A percentile compares a stretch with the other conserved stretches of the same genome.
Evolutionary conservation across 2,797 vertebrate species (phyloP).

Genomic region (Lacerta bilineata): DNA sequence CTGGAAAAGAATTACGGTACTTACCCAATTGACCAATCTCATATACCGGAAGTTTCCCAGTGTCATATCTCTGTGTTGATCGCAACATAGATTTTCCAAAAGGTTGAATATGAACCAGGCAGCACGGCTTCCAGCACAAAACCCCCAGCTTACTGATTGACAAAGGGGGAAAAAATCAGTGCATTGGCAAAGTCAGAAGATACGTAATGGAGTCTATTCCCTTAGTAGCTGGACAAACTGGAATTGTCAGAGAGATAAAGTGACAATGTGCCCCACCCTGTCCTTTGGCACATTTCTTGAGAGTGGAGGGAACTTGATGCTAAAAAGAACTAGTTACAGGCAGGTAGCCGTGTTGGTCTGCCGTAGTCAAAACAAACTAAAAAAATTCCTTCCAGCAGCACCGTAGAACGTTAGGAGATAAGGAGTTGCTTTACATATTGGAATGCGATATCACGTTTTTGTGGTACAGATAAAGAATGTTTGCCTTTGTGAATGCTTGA

Average conservation of each 20-base stretch:
- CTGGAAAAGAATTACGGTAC: neutral
- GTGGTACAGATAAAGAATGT: slow-evolving; percentile 4
- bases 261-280: neutral
- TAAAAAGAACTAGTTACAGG: neutral
- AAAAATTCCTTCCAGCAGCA: too few species aligned
- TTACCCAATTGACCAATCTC: slow-evolving; percentile 33
- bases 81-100: neutral
- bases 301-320: neutral
- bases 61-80: slow-evolving; percentile 4
- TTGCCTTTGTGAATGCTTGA: slow-evolving; percentile 3
- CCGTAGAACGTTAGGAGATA: neutral
- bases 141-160: neutral
- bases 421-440: neutral
- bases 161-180: neutral
- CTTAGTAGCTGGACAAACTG: slow-evolving; percentile 4
- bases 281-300: neutral
- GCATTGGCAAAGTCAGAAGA: neutral
- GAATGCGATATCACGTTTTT: neutral
- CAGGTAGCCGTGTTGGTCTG: too few species aligned
- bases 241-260: slow-evolving; percentile 35
- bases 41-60: slow-evolving; percentile 42
- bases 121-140: slow-evolving; percentile 15
- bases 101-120: neutral
- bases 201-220: neutral
- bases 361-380: too few species aligned